phyloP scores from a whole-genome alignment of 2,113 vertebrate species.

The Hydropotes inermis region DNA sequence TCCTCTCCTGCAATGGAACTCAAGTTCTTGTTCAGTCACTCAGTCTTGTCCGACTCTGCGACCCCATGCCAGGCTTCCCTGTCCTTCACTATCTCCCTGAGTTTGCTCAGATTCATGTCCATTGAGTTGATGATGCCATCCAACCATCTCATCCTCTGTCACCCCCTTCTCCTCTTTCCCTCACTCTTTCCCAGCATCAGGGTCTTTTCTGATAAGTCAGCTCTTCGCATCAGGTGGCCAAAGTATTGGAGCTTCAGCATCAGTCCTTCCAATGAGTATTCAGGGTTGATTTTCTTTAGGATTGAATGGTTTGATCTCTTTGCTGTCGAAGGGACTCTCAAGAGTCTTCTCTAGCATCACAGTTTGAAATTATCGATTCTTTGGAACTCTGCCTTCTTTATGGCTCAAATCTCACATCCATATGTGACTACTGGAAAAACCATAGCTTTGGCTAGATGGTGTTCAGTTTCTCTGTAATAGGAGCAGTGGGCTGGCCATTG shows the following conservation, averaged over 20 bases:
- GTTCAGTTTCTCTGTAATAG: neutral
- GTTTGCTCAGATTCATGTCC: neutral
- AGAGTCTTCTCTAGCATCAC: neutral
- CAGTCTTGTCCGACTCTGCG: neutral
- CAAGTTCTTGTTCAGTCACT: neutral
- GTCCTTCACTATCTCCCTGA: neutral
- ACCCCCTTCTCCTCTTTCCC: neutral
- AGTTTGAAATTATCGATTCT: neutral
- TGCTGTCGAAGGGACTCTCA: neutral
- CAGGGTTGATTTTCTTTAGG: neutral
- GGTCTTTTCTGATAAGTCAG: neutral
- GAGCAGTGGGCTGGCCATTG: neutral
- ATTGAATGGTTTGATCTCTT: neutral
- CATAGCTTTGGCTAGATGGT: neutral
- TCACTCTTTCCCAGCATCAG: neutral
- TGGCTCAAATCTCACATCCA: neutral
- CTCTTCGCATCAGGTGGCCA: neutral
- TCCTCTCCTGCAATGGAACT: rapidly evolving
- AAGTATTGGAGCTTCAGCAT: neutral
- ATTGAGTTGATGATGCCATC: neutral
- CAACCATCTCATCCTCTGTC: neutral
- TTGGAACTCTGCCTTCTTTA: neutral
- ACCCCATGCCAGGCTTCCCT: neutral
- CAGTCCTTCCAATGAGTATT: neutral
- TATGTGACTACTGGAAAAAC: neutral